A percentile compares a stretch with the other conserved stretches of the same genome.
phyloP scores from a whole-genome alignment of 37 sponge, comb jelly and placozoan species.

The Theonella swinhoei region DNA sequence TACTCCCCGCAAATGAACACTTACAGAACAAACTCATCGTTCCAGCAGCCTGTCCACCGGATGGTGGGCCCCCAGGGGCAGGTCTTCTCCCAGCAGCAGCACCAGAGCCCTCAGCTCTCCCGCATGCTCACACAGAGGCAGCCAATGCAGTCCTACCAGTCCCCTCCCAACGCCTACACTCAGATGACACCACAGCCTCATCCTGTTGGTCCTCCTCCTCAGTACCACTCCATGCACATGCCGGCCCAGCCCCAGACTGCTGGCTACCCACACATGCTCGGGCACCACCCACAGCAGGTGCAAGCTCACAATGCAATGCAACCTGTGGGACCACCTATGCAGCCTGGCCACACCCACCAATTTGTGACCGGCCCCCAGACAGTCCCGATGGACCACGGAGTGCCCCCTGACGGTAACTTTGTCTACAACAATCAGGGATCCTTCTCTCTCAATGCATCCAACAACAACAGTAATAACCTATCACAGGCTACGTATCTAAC shows the following conservation, averaged over 20 bases:
- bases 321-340: conserved; percentile 9
- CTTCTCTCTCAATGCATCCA: conserved; percentile 8
- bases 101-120: not conserved
- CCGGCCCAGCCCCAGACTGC: conserved; percentile 10
- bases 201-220: conserved; percentile 49
- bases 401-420: conserved; percentile 9
- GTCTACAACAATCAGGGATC: conserved; percentile 22
- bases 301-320: not conserved
- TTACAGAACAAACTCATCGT: not conserved
- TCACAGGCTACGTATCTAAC: conserved; percentile 12
- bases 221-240: conserved; percentile 24
- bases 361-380: not conserved
- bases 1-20: not conserved
- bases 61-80: conserved; percentile 15
- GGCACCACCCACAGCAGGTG: conserved; percentile 11
- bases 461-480: conserved; percentile 18
- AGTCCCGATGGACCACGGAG: not conserved
- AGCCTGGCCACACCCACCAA: conserved; percentile 6
- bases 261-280: conserved; percentile 38
- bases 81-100: conserved; percentile 23
- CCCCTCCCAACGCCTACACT: not conserved
- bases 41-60: not conserved
- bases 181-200: not conserved
- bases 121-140: not conserved
- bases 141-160: conserved; percentile 3